A percentile compares a stretch with the other conserved stretches of the same genome.
phyloP scores from a whole-genome alignment of 2,797 vertebrate species.

The Falco rusticolus region DNA sequence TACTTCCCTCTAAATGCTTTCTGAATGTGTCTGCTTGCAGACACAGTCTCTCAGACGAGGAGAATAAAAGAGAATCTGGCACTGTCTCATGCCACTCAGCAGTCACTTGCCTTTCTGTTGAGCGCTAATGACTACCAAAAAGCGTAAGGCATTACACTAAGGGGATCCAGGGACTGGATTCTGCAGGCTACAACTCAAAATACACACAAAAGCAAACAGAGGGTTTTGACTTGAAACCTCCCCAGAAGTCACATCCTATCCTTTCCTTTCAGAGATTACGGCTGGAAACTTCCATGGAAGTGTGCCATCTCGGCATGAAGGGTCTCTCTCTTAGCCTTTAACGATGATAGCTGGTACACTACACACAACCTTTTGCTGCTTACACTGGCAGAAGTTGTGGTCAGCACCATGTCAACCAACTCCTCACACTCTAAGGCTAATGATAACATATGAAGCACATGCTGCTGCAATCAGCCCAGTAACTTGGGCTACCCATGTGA shows the following conservation, averaged over 20 bases:
- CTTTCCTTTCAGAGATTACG: neutral
- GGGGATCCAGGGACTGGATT: neutral
- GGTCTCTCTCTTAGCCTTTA: neutral
- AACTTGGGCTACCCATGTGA: neutral
- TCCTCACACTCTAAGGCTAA: neutral
- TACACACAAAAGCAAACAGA: neutral
- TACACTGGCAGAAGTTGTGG: neutral
- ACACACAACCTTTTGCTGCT: neutral
- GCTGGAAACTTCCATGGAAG: neutral
- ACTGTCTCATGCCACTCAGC: neutral
- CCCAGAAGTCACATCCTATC: neutral
- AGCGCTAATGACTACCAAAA: neutral
- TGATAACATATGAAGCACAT: neutral
- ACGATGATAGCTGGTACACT: neutral
- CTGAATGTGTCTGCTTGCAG: neutral
- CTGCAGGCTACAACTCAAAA: neutral
- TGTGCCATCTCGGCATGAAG: neutral
- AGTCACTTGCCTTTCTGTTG: neutral
- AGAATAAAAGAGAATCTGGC: neutral
- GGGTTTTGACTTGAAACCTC: neutral
- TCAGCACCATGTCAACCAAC: neutral
- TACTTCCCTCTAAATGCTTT: neutral
- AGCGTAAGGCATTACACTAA: neutral
- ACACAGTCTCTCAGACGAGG: neutral
- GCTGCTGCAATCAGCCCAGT: neutral